Evolutionary conservation across 1,140 invertebrate genomes (phyloP), one percentile per base, ranked within the genome.

Genomic region (Drosophila teissieri): DNA sequence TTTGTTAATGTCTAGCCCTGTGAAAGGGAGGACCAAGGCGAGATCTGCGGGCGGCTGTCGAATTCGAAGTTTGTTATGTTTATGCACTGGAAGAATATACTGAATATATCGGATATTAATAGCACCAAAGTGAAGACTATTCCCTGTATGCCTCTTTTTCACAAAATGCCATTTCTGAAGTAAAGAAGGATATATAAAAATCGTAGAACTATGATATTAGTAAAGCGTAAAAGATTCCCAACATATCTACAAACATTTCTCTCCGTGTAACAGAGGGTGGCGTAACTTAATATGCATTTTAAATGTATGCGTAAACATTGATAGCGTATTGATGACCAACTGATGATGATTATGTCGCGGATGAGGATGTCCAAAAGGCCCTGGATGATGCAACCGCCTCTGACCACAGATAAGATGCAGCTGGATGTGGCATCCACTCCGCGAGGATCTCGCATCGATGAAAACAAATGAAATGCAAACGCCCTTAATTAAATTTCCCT

Each of bases 271-370:
- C 19, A 15, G 45, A 31, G 49, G 64, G 52, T 40, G 42, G 57
- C 48, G 84, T 78, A 89, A 88, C 68, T 77, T 63, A 84, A 88
- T 89, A 88, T 76, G 57, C 73, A 78, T 78, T 88, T 89, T 78
- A 89, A 88, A 73, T 80, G 76, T 82, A 84, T 80, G 73, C 80
- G 85, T 84, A 89, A 88, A 89, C 80, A 88, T 89, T 88, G 84
- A 88, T 88, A 83, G 84, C 80, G 74, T 89, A 84, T 88, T 88
- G 83, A 88, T 88, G 83, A 53, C 34, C 67, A 56, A 57, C 49
- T 49, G 65, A 56, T 51, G 22, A 51, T 54, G 65, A 69, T 48
- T 60, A 60, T 51, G 49, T 15, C 42, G 46, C 27, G 27, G 40
- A 36, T 34, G 60, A 27, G 44, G 36, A 53, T 40, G 63, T 15